A percentile compares a stretch with the other conserved stretches of the same genome.
phyloP scores from a whole-genome alignment of 1,140 invertebrate genomes.

The Bursaphelenchus mucronatus region DNA sequence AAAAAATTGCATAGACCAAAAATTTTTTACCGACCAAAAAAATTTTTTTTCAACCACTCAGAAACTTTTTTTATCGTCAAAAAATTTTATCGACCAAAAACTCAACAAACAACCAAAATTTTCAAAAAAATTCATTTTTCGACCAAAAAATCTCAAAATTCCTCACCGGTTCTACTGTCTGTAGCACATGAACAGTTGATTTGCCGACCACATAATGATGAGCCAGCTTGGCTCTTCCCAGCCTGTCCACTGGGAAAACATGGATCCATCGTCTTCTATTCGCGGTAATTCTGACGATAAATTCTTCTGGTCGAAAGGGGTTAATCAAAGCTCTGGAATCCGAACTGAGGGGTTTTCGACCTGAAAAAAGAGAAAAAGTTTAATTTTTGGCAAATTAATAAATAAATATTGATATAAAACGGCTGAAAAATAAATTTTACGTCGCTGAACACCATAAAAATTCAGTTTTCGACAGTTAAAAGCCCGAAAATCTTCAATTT shows the following conservation, averaged over 20 bases:
- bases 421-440: slow-evolving; percentile 23
- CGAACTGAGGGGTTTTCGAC: neutral
- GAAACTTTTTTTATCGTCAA: too few species aligned
- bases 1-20: too few species aligned
- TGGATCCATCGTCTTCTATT: slow-evolving; percentile 94
- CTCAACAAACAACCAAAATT: neutral
- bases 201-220: slow-evolving; percentile 56
- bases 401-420: slow-evolving; percentile 17
- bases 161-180: slow-evolving; percentile 39
- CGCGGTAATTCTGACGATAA: slow-evolving; percentile 90
- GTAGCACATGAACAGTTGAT: slow-evolving; percentile 33
- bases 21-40: too few species aligned
- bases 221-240: slow-evolving; percentile 42
- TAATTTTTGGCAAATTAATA: slow-evolving; percentile 15
- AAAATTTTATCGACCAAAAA: neutral
- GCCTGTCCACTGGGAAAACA: slow-evolving; percentile 86
- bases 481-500: too few species aligned
- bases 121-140: too few species aligned
- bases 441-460: slow-evolving; percentile 10
- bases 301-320: slow-evolving; percentile 92
- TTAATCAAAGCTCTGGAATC: slow-evolving; percentile 68
- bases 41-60: too few species aligned
- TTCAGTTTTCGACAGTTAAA: too few species aligned
- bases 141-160: too few species aligned
- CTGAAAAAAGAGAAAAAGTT: too few species aligned